phyloP scores from a whole-genome alignment of 2,113 vertebrate genomes.

The Mirounga angustirostris region DNA sequence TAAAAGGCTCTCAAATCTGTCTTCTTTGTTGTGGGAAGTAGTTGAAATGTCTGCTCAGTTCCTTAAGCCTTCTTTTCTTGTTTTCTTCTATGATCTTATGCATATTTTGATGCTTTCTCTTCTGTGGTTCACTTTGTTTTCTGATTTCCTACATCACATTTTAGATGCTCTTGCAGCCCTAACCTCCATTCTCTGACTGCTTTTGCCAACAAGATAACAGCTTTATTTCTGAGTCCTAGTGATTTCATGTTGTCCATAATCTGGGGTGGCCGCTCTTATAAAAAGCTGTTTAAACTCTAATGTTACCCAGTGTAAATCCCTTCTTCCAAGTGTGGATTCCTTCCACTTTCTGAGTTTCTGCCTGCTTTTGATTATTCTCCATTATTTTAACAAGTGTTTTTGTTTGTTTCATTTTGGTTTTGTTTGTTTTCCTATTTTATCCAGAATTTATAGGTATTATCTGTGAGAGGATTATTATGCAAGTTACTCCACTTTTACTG shows the following conservation, averaged over 20 bases:
- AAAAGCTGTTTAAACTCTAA: neutral
- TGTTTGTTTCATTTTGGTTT: neutral
- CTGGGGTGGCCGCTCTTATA: neutral
- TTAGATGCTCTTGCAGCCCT: neutral
- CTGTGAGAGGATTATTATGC: neutral
- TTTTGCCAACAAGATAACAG: neutral
- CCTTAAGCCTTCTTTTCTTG: neutral
- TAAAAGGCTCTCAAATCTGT: neutral
- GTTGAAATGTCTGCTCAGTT: conserved; percentile 1
- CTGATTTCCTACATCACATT: neutral
- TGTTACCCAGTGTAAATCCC: neutral
- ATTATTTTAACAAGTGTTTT: neutral
- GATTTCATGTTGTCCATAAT: neutral
- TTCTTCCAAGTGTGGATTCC: neutral
- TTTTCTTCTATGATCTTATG: neutral
- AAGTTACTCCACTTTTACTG: neutral
- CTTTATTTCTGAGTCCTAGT: neutral
- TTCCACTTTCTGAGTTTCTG: neutral
- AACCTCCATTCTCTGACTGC: neutral
- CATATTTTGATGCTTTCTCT: neutral
- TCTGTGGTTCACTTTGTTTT: neutral
- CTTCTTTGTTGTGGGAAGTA: neutral
- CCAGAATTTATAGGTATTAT: neutral
- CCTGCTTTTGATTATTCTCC: neutral
- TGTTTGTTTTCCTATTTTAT: neutral